Evolutionary conservation across 2,888 invertebrate species (phyloP).

Genomic region (Pammene fasciana): DNA sequence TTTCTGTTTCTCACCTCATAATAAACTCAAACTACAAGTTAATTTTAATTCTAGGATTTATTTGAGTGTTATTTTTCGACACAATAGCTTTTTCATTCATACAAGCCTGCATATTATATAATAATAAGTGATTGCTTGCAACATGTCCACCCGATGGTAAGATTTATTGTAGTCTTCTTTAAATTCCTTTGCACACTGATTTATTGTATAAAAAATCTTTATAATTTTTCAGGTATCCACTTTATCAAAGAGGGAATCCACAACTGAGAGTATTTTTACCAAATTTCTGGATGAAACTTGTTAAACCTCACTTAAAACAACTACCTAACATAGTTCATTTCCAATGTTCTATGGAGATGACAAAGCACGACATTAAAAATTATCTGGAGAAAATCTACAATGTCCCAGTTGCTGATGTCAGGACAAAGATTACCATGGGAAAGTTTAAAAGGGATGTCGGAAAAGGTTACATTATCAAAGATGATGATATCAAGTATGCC

Average conservation of each 20-base stretch:
- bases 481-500: constrained; percentile 92
- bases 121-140: constrained; percentile 17
- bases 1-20: no score
- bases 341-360: constrained; percentile 97
- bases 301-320: constrained; percentile 86
- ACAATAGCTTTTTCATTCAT: background rate
- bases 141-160: constrained; percentile 76
- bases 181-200: no score
- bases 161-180: constrained; percentile 5
- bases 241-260: constrained; percentile 96
- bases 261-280: constrained; percentile 96
- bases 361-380: constrained; percentile 92
- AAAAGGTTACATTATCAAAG: constrained; percentile 88
- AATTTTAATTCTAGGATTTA: background rate
- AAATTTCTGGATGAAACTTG: constrained; percentile 98
- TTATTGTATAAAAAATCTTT: no score
- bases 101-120: background rate
- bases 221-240: constrained; percentile 89
- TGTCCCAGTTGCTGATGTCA: constrained; percentile 89
- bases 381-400: constrained; percentile 98
- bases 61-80: background rate
- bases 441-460: constrained; percentile 84
- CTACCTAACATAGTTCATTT: constrained; percentile 94
- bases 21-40: background rate
- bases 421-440: constrained; percentile 89